phyloP scores from a whole-genome alignment of 1,140 invertebrate species.

The Rhyacophila brunnea region DNA sequence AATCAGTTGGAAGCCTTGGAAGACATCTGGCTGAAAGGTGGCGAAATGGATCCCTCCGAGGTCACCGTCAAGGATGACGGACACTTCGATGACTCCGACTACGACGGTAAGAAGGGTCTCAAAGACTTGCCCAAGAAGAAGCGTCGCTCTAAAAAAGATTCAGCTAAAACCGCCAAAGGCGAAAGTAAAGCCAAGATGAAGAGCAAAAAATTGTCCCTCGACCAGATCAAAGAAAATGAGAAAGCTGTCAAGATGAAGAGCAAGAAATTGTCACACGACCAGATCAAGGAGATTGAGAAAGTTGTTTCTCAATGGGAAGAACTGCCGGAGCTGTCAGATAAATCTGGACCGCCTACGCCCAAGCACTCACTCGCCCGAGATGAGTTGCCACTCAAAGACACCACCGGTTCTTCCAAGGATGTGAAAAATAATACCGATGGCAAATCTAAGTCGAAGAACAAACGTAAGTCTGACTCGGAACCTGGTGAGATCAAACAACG shows the following conservation, averaged over 20 bases:
- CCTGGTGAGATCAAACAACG: neutral
- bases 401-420: neutral
- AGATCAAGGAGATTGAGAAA: slow-evolving; percentile 28
- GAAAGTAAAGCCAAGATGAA: slow-evolving; percentile 14
- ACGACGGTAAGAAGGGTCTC: slow-evolving; percentile 36
- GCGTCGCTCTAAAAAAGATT: slow-evolving; percentile 25
- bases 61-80: slow-evolving; percentile 48
- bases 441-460: slow-evolving; percentile 10
- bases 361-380: neutral
- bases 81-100: slow-evolving; percentile 52
- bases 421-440: neutral
- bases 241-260: slow-evolving; percentile 12
- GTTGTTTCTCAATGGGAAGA: slow-evolving; percentile 24
- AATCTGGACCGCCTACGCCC: neutral
- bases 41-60: slow-evolving; percentile 66
- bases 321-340: slow-evolving; percentile 8
- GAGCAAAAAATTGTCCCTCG: slow-evolving; percentile 22
- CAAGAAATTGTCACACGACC: slow-evolving; percentile 22
- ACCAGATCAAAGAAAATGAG: slow-evolving; percentile 26
- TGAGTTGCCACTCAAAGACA: neutral
- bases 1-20: slow-evolving; percentile 73
- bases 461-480: slow-evolving; percentile 2
- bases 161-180: slow-evolving; percentile 18
- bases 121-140: slow-evolving; percentile 27
- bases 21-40: slow-evolving; percentile 80